A percentile compares a stretch with the other conserved stretches of the same genome.
Evolutionary conservation across 2,888 invertebrate species (phyloP).

Genomic region (Oxycera nigricornis): DNA sequence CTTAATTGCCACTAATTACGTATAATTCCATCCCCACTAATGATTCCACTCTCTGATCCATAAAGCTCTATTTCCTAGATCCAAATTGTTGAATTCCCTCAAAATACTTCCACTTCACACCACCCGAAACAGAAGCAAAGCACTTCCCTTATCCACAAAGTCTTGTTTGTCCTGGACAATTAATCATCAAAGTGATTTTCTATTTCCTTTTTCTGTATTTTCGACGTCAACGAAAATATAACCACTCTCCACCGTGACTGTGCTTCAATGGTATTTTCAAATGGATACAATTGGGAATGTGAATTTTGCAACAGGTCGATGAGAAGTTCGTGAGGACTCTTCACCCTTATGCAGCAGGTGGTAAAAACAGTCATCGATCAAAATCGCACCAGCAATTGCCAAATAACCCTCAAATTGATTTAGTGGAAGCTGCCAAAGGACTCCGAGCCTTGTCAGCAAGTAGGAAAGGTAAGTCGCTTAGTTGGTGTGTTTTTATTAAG

Average conservation of each 20-base stretch:
- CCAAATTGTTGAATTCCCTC: neutral
- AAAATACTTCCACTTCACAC: too few species aligned
- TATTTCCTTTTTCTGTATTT: conserved; percentile 12
- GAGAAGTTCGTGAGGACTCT: conserved; percentile 60
- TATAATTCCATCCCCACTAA: neutral
- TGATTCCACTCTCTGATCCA: neutral
- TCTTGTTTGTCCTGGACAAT: conserved; percentile 3
- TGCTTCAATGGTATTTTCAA: neutral
- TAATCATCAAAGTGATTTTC: conserved; percentile 31
- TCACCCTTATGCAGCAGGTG: conserved; percentile 57
- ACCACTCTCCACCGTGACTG: neutral
- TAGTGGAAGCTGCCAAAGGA: conserved; percentile 22
- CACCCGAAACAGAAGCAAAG: too few species aligned
- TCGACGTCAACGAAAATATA: neutral
- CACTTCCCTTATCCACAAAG: too few species aligned
- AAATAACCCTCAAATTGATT: conserved; percentile 31
- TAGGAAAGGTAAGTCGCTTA: conserved; percentile 27
- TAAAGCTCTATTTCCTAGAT: neutral
- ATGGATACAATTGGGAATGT: conserved; percentile 1
- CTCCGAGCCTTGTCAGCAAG: conserved; percentile 22
- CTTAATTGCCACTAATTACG: conserved; percentile 19
- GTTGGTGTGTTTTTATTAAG: neutral
- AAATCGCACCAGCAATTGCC: conserved; percentile 51
- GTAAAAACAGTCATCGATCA: conserved; percentile 58
- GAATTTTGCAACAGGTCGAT: conserved; percentile 60